Conservation (phyloP, 53 echinoderm and acorn worm genomes). For the Hippasteria phrygiana region DNA sequence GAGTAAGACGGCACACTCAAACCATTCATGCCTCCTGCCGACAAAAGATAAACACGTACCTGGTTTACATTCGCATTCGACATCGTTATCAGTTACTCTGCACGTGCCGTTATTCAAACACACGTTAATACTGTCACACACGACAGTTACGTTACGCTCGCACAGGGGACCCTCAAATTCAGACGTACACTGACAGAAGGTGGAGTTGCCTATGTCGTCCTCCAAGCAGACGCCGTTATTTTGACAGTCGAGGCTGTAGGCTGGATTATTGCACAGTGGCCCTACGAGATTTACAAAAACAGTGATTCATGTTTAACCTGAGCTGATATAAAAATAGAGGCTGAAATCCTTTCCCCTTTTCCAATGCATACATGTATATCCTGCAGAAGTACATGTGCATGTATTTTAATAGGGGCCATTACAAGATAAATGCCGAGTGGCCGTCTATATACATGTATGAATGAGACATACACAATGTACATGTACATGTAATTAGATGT, state of each 20-base stretch:
- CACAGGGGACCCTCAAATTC: conserved; percentile 73
- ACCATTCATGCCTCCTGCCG: too few relatives aligned
- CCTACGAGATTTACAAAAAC: conserved; percentile 2
- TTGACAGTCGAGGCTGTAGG: conserved; percentile 52
- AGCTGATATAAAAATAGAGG: too few relatives aligned
- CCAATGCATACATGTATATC: neutral
- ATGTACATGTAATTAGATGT: too few relatives aligned
- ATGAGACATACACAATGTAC: too few relatives aligned
- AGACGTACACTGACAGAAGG: conserved; percentile 68
- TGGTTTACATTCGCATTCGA: conserved; percentile 60
- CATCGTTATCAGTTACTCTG: conserved; percentile 42
- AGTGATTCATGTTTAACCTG: neutral
- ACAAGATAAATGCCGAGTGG: neutral
- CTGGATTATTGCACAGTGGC: conserved; percentile 47
- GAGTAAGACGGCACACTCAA: too few relatives aligned
- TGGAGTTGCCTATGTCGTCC: conserved; percentile 71
- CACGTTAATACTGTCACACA: conserved; percentile 53
- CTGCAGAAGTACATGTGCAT: neutral
- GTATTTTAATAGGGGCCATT: neutral
- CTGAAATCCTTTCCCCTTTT: too few relatives aligned
- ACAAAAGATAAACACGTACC: too few relatives aligned
- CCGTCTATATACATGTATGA: too few relatives aligned
- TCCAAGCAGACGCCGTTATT: conserved; percentile 72
- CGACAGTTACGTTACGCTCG: conserved; percentile 48
- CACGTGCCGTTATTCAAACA: conserved; percentile 69